Evolutionary conservation across 2,113 vertebrate genomes (phyloP), one percentile per base, ranked within the genome.

Genomic region (Pteruthius melanotis): DNA sequence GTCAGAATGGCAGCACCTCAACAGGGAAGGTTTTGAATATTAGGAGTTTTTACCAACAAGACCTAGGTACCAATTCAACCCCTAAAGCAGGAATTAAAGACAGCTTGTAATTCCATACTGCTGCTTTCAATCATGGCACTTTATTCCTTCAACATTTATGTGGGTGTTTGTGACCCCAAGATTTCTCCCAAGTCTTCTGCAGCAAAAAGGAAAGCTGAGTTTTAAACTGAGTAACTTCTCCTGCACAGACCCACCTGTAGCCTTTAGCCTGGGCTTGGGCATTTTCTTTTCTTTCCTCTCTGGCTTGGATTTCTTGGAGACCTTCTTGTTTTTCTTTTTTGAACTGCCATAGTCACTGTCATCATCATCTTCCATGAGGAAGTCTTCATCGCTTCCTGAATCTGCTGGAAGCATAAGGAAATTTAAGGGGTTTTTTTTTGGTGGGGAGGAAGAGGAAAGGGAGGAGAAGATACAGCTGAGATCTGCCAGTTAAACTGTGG

Each of bases 251-350:
- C 97, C 96, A 99, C 99, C 99, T 98, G 99, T 99, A 70, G 99
- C 99, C 98, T 99, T 99, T 99, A 99, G 99, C 94, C 99, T 98
- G 79, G 99, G 99, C 95, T 99, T 99, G 13, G 99, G 99, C 94
- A 99, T 99, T 95, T 99, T 99, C 98, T 99, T 99, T 98, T 99
- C 99, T 98, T 99, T 99, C 97, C 98, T 99, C 94, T 99, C 99
- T 63, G 99, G 98, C 94, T 98, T 98, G 81, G 98, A 98, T 92
- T 98, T 98, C 97, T 98, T 98, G 79, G 98, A 98, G 89, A 99
- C 98, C 96, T 99, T 99, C 97, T 99, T 99, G 37, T 98, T 98
- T 96, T 98, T 99, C 98, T 99, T 99, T 99, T 99, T 99, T 96
- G 99, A 99, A 97, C 98, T 99, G 87, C 99, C 99, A 60, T 99